phyloP scores from a whole-genome alignment of 2,113 vertebrate species.

The Calyptomena viridis region DNA sequence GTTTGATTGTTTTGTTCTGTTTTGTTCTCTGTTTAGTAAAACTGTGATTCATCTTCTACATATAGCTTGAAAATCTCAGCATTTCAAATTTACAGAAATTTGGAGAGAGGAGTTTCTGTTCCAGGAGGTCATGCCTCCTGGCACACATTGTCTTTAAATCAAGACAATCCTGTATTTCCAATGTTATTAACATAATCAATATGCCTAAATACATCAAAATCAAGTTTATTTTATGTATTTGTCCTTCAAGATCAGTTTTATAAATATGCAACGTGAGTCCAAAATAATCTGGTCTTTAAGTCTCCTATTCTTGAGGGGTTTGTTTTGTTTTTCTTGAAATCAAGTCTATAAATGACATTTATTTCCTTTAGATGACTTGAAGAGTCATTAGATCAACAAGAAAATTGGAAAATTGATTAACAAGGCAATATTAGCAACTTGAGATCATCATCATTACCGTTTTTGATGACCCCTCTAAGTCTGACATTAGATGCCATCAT shows the following conservation, averaged over 20 bases:
- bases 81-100: no score
- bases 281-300: background rate
- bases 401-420: background rate
- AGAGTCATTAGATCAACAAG: background rate
- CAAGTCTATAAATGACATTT: background rate
- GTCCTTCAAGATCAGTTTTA: background rate
- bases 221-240: background rate
- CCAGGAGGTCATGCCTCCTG: no score
- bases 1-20: no score
- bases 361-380: background rate
- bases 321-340: background rate
- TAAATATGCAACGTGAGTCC: background rate
- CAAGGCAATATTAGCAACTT: background rate
- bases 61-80: no score
- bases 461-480: background rate
- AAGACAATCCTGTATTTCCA: background rate
- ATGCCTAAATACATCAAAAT: background rate
- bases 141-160: no score
- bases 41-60: no score
- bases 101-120: no score
- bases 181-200: background rate
- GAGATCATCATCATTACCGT: background rate
- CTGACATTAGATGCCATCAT: background rate
- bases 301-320: background rate
- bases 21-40: no score